phyloP scores from a whole-genome alignment of 2,797 vertebrate genomes.

The Pangasius larnaudii region DNA sequence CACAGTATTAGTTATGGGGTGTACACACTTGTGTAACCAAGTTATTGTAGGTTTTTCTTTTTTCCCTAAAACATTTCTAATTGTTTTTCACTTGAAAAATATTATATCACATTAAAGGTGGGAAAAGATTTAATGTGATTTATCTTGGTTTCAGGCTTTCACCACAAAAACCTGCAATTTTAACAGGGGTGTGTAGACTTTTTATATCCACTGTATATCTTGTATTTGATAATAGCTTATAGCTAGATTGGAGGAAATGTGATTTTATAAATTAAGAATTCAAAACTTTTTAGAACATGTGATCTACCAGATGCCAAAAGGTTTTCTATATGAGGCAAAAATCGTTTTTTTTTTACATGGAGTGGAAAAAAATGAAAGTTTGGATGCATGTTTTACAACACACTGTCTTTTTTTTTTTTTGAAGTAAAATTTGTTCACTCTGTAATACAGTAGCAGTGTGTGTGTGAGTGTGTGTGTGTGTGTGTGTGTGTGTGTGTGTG shows the following conservation, averaged over 20 bases:
- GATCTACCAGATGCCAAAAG: not conserved
- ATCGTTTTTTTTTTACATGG: not conserved
- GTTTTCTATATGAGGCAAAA: not conserved
- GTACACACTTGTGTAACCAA: not conserved
- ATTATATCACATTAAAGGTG: not conserved
- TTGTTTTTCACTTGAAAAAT: not conserved
- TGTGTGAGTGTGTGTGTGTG: conserved; percentile 21
- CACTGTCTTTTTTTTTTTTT: not conserved
- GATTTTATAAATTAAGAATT: not conserved
- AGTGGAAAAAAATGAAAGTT: not conserved
- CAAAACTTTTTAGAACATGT: not conserved
- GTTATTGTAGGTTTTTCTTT: not conserved
- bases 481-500: conserved; percentile 14
- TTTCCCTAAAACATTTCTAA: not conserved
- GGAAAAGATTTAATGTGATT: not conserved
- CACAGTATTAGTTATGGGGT: not conserved
- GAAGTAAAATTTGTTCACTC: conserved; percentile 5
- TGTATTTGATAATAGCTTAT: not conserved
- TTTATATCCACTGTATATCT: not conserved
- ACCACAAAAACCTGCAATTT: not conserved
- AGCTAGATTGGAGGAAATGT: not conserved
- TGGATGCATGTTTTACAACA: not conserved
- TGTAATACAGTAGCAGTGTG: conserved; percentile 13
- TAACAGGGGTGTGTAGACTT: not conserved
- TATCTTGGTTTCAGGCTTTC: not conserved